Evolutionary conservation across 2,797 vertebrate species (phyloP).

Genomic region (Sibirionetta formosa): DNA sequence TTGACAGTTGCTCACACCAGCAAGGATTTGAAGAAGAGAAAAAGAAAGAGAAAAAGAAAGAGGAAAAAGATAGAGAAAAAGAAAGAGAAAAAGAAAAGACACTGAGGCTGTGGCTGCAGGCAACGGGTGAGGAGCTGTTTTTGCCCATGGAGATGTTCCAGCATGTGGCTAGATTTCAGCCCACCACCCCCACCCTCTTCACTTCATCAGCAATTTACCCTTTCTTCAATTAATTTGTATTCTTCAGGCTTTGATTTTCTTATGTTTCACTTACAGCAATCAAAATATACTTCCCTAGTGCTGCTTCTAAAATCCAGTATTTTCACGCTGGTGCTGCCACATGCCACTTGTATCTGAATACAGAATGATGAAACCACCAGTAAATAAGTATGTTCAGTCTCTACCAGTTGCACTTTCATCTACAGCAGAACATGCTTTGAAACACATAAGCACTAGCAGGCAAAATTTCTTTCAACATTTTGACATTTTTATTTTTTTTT

Average conservation of each 20-base stretch:
- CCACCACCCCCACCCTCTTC: neutral
- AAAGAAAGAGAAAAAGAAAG: too few relatives aligned
- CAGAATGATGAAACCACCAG: neutral
- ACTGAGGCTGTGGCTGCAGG: neutral
- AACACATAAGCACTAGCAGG: neutral
- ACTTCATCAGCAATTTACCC: neutral
- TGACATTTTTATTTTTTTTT: slow-evolving; percentile 14
- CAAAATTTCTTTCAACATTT: neutral
- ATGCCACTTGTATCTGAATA: neutral
- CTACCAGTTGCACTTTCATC: neutral
- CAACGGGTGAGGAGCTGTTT: neutral
- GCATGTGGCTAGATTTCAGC: neutral
- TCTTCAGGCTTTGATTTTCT: neutral
- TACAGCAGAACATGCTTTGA: neutral
- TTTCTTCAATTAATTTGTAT: neutral
- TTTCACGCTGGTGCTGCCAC: neutral
- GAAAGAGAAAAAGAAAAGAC: neutral
- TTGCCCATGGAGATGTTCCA: neutral
- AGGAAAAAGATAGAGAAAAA: neutral
- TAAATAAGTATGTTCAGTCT: neutral
- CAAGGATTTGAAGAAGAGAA: neutral
- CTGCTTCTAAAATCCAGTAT: neutral
- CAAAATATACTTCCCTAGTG: neutral
- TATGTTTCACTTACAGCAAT: neutral
- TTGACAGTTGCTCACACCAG: too few relatives aligned